Conservation (phyloP, 2,888 invertebrate genomes). For the Lathronympha strigana region DNA sequence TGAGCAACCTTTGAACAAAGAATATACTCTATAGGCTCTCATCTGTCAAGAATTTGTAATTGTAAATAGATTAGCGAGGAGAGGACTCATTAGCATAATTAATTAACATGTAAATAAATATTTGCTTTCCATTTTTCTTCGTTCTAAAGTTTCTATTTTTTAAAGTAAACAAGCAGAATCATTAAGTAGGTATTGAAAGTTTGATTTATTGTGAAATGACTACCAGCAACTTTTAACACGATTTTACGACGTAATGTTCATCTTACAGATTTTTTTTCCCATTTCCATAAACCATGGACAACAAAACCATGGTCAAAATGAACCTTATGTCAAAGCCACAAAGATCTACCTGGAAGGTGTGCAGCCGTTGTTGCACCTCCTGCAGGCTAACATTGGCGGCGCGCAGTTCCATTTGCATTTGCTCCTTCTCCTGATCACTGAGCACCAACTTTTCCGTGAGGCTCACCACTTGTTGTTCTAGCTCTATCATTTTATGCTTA, state of each 20-base stretch:
- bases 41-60: background rate
- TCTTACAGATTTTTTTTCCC: no score
- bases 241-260: no score
- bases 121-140: no score
- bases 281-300: no score
- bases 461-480: conserved; percentile 68
- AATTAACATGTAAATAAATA: no score
- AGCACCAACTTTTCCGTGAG: conserved; percentile 63
- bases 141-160: no score
- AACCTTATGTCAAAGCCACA: background rate
- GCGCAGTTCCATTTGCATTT: conserved; percentile 69
- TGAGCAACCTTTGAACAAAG: conserved; percentile 67
- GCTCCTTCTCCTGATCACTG: conserved; percentile 72
- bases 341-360: conserved; percentile 66
- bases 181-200: no score
- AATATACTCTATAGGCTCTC: conserved; percentile 18
- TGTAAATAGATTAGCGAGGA: no score
- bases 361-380: conserved; percentile 74
- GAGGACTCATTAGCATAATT: no score
- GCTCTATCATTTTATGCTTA: conserved; percentile 73
- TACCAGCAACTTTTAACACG: no score
- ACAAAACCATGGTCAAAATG: background rate
- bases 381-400: conserved; percentile 73
- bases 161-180: no score
- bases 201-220: no score